Percentiles rank a stretch among this genome's conserved stretches.
Conservation (phyloP, 2,888 invertebrate genomes). For the Exocentrus adspersus region DNA sequence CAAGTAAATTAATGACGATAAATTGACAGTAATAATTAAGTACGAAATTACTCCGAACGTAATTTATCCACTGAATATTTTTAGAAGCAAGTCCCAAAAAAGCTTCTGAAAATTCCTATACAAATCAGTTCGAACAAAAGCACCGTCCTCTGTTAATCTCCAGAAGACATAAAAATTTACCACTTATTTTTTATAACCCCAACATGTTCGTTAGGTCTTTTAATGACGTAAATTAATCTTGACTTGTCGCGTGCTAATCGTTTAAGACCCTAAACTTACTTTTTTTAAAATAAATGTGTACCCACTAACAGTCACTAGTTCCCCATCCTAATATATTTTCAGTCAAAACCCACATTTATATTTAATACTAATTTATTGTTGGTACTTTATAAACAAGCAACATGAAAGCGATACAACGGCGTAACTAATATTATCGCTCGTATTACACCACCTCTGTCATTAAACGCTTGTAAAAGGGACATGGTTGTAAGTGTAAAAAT, state of each 20-base stretch:
- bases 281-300: conserved; percentile 48
- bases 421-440: no score
- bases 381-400: conserved; percentile 19
- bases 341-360: conserved; percentile 39
- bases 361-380: conserved; percentile 35
- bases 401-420: conserved; percentile 9
- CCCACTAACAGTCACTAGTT: no score
- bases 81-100: conserved; percentile 10
- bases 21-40: no score
- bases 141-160: conserved; percentile 45
- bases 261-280: conserved; percentile 35
- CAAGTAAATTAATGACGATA: no score
- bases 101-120: conserved; percentile 9
- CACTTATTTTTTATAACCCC: conserved; percentile 45
- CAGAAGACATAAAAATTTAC: conserved; percentile 45
- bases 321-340: conserved; percentile 46
- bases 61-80: background rate
- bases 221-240: conserved; percentile 50
- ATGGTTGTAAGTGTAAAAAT: background rate
- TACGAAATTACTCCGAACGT: background rate
- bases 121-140: conserved; percentile 37
- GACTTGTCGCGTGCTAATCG: conserved; percentile 40
- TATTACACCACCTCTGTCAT: no score
- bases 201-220: conserved; percentile 46
- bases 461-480: no score